Evolutionary conservation across 2,113 vertebrate species (phyloP).

Genomic region (Acanthochromis polyacanthus): DNA sequence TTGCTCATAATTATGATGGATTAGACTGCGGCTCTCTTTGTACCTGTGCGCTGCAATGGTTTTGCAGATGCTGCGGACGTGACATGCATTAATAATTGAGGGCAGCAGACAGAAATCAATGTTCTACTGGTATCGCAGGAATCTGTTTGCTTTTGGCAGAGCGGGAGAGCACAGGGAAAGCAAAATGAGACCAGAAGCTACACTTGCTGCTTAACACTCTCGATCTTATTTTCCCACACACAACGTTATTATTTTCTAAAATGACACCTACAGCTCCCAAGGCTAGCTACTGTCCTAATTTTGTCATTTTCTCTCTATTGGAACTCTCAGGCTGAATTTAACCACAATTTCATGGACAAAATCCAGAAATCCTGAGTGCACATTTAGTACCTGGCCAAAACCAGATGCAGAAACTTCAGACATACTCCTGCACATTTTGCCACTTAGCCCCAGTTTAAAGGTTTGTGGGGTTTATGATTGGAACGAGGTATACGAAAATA

Average conservation of each 20-base stretch:
- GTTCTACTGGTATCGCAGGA: conserved; percentile 44
- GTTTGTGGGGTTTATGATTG: background rate
- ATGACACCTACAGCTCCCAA: background rate
- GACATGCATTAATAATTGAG: conserved; percentile 88
- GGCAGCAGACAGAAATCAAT: conserved; percentile 76
- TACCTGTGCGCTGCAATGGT: conserved; percentile 86
- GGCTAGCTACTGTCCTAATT: too few species aligned
- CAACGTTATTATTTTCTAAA: conserved; percentile 6
- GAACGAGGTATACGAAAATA: too few species aligned
- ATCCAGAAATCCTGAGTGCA: too few species aligned
- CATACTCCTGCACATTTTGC: too few species aligned
- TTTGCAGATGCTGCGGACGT: conserved; percentile 90
- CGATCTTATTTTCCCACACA: conserved; percentile 15
- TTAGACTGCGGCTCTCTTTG: conserved; percentile 89
- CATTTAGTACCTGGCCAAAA: too few species aligned
- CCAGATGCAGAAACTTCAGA: too few species aligned
- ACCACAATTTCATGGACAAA: background rate
- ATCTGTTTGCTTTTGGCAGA: conserved; percentile 51
- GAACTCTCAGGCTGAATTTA: background rate
- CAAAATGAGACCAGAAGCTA: conserved; percentile 13
- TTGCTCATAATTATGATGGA: conserved; percentile 92
- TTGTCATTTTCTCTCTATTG: background rate
- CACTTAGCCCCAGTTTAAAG: too few species aligned
- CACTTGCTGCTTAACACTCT: conserved; percentile 7
- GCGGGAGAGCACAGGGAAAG: background rate